Evolutionary conservation across 2,888 invertebrate species (phyloP).

Genomic region (Exephanes ischioxanthus): DNA sequence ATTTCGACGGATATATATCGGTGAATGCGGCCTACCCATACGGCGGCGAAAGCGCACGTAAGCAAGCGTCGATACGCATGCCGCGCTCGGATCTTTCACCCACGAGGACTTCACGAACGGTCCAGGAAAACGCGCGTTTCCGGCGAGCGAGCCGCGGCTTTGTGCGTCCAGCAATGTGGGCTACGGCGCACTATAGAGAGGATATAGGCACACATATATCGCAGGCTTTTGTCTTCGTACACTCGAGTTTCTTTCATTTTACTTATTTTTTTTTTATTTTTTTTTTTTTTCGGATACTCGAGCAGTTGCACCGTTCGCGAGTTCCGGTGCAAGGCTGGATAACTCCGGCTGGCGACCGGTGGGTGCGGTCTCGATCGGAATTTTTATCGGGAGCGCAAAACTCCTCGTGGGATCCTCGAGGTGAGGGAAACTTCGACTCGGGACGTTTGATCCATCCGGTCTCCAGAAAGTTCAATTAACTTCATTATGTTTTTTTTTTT

Average conservation of each 20-base stretch:
- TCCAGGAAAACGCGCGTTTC: constrained; percentile 58
- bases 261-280: not conserved
- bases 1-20: constrained; percentile 8
- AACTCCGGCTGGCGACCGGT: constrained; percentile 41
- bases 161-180: constrained; percentile 52
- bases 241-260: constrained; percentile 9
- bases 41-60: not conserved
- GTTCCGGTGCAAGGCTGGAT: constrained; percentile 24
- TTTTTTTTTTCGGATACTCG: constrained; percentile 7
- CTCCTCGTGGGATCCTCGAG: constrained; percentile 32
- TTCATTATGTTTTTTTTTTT: too few species aligned
- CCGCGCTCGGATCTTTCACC: constrained; percentile 38
- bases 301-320: constrained; percentile 40
- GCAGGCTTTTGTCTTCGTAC: constrained; percentile 42
- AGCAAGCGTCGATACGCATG: constrained; percentile 6
- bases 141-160: constrained; percentile 52
- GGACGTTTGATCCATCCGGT: not conserved
- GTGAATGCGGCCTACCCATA: not conserved
- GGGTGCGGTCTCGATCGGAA: constrained; percentile 46
- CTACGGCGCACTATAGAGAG: constrained; percentile 19
- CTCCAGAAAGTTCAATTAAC: not conserved
- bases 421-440: constrained; percentile 17
- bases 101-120: constrained; percentile 47
- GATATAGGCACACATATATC: constrained; percentile 22
- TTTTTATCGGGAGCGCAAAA: constrained; percentile 44